These are phyloP conservation scores for Lepidocyrtoides sp. DNA, from an alignment of 2,888 invertebrate species.

Conservation along the genomic window DNA sequence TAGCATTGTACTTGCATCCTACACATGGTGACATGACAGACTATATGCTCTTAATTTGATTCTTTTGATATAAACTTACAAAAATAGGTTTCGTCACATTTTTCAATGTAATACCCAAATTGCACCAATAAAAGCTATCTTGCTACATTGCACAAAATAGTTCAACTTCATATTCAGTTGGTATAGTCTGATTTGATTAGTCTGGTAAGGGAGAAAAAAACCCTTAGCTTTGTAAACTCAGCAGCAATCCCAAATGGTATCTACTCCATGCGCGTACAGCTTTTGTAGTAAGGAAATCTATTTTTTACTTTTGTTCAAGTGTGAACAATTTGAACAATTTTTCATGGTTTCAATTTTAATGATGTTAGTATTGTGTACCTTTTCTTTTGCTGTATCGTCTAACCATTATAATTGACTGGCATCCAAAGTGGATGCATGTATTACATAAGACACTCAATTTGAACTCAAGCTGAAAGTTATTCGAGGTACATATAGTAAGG, in stretches of 20 bases:
- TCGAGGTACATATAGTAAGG: too few relatives aligned
- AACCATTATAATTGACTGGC: background rate
- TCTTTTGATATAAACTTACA: background rate
- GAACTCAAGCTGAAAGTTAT: too few relatives aligned
- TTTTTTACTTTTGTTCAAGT: background rate
- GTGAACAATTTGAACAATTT: constrained; percentile 3
- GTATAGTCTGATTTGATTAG: too few relatives aligned
- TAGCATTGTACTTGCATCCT: background rate
- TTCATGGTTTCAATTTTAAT: constrained; percentile 25
- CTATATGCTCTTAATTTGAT: too few relatives aligned
- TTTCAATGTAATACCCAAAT: too few relatives aligned
- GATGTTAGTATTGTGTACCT: background rate
- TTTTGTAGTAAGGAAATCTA: too few relatives aligned
- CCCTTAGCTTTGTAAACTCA: too few relatives aligned
- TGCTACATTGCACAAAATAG: constrained; percentile 26
- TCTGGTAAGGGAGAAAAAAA: too few relatives aligned
- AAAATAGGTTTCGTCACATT: background rate
- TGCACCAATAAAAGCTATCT: too few relatives aligned
- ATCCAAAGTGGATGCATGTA: background rate
- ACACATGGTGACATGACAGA: too few relatives aligned
- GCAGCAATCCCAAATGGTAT: too few relatives aligned
- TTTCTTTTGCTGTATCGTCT: background rate
- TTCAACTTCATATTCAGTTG: constrained; percentile 19
- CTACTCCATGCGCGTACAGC: too few relatives aligned
- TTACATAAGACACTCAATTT: background rate